These are phyloP conservation scores for Mormoops blainvillei DNA, from an alignment of 2,113 vertebrate genomes.

Conservation along the genomic window DNA sequence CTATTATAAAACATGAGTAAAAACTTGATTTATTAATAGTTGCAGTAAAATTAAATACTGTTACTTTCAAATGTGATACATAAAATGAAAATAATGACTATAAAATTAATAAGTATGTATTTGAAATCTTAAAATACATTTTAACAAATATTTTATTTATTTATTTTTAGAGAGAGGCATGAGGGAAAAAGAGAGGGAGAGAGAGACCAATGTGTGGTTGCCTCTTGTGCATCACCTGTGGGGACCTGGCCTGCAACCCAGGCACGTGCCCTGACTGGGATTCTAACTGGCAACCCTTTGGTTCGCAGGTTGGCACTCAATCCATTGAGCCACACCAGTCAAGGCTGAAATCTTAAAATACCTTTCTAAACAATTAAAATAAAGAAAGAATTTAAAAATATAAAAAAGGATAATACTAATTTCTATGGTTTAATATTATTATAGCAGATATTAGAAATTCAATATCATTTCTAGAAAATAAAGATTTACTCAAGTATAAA, in stretches of 20 bases:
- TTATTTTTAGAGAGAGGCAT: too few relatives aligned
- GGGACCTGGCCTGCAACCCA: too few relatives aligned
- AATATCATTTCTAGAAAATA: background rate
- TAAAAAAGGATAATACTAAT: background rate
- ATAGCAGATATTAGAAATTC: background rate
- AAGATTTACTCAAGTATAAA: background rate
- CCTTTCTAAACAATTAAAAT: background rate
- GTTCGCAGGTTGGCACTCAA: too few relatives aligned
- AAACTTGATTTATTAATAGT: constrained; percentile 9
- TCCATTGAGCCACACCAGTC: too few relatives aligned
- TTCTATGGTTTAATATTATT: background rate
- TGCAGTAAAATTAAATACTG: background rate
- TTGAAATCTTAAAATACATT: background rate
- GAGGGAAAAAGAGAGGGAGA: too few relatives aligned
- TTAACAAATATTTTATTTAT: too few relatives aligned
- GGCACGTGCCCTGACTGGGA: too few relatives aligned
- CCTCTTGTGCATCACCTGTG: too few relatives aligned
- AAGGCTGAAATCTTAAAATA: background rate
- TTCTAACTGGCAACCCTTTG: too few relatives aligned
- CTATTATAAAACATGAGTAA: background rate
- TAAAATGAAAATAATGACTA: background rate
- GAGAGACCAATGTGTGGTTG: too few relatives aligned
- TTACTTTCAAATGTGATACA: background rate
- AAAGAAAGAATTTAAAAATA: background rate
- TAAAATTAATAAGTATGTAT: background rate